Evolutionary conservation across 2,797 vertebrate species (phyloP).

Genomic region (Phrynocephalus vlangalii): DNA sequence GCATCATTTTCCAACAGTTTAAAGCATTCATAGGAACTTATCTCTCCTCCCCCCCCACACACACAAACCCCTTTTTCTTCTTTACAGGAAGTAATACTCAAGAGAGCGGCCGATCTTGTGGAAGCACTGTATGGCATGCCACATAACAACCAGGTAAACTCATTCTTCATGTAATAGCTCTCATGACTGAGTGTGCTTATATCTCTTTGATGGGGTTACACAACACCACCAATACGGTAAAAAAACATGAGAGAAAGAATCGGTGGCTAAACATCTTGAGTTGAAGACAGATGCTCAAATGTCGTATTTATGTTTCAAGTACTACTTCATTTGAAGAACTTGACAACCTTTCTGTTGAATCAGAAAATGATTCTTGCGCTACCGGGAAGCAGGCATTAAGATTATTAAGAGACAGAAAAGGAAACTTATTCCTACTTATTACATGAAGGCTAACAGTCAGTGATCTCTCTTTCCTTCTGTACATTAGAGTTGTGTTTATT

Average conservation of each 20-base stretch:
- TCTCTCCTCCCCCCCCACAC: conserved; percentile 60
- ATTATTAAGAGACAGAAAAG: background rate
- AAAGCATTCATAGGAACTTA: conserved; percentile 55
- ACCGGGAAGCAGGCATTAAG: background rate
- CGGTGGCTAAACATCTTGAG: background rate
- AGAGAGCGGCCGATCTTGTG: conserved; percentile 96
- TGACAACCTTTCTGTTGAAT: background rate
- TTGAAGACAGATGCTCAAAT: conserved; percentile 1
- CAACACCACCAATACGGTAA: background rate
- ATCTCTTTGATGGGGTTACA: background rate
- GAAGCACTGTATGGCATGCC: conserved; percentile 98
- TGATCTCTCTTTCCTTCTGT: background rate
- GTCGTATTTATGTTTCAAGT: background rate
- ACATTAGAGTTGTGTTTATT: background rate
- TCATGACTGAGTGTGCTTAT: background rate
- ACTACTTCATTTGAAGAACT: background rate
- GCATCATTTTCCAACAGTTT: conserved; percentile 44
- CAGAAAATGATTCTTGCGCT: background rate
- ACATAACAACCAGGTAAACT: conserved; percentile 94
- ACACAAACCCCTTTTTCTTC: conserved; percentile 35
- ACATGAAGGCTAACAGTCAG: background rate
- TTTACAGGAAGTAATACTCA: conserved; percentile 96
- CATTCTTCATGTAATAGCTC: conserved; percentile 13
- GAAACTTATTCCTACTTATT: background rate
- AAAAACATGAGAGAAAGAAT: background rate